phyloP scores from a whole-genome alignment of 1,140 invertebrate species.

The Triops cancriformis region DNA sequence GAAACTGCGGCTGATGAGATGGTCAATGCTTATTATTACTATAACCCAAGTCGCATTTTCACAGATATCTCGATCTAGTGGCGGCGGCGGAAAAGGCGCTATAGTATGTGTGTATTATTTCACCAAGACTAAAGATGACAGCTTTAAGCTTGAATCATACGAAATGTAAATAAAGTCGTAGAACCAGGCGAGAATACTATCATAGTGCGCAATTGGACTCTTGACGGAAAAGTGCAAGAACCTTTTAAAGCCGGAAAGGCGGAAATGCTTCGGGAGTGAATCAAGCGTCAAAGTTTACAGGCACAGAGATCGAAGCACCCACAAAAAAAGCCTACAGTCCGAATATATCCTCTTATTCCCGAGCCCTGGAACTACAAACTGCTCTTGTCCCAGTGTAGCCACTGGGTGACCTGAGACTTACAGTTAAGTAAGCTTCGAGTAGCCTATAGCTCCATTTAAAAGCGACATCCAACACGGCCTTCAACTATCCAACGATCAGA shows the following conservation, averaged over 20 bases:
- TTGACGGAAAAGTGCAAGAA: too few species aligned
- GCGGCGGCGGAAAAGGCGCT: not conserved
- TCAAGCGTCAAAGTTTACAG: too few species aligned
- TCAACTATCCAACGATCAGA: not conserved
- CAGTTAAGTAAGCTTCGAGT: not conserved
- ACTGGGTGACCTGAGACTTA: not conserved
- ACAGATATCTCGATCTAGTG: not conserved
- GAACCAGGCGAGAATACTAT: too few species aligned
- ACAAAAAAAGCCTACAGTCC: too few species aligned
- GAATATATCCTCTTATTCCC: not conserved
- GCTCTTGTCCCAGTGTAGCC: not conserved
- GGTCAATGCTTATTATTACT: not conserved
- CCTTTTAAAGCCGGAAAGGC: too few species aligned
- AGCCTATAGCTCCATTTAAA: not conserved
- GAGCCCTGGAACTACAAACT: not conserved
- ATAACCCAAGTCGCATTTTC: conserved; percentile 3
- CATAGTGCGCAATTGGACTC: too few species aligned
- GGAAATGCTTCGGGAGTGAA: too few species aligned
- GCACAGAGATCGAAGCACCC: too few species aligned
- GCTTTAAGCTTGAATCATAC: too few species aligned
- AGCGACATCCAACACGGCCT: not conserved
- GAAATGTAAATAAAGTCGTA: too few species aligned
- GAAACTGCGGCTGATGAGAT: conserved; percentile 6
- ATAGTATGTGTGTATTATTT: not conserved
- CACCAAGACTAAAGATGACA: too few species aligned